Evolutionary conservation across 2,113 vertebrate species (phyloP), one percentile per base, ranked within the genome.

Genomic region (Corythoichthys intestinalis): DNA sequence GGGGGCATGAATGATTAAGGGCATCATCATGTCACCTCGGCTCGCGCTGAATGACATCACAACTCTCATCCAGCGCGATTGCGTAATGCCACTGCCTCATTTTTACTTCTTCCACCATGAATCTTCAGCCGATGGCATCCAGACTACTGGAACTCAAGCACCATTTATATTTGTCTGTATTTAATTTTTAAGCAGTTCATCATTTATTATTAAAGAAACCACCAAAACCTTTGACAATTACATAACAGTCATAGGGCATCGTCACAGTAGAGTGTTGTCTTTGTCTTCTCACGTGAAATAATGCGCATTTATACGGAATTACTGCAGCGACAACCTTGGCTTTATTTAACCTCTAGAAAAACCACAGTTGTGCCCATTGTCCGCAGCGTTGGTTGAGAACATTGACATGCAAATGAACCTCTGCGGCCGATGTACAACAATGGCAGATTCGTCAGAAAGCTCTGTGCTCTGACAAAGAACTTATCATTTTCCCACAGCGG

Each of bases 1-100:
- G 50, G 15, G 53, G 10, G 76, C 74, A 78, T 86, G 75, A 84
- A 88, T 87, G 87, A 89, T 90, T 86, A 79, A 87, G 74, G 67
- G 76, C 71, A 63, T 80, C 80, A 20, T 72, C 58, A 64, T 75
- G 78, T 76, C 53, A 37, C 81, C 64, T 65, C 37, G 34, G 20
- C 64, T 77, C 57, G n/a, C 6, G 17, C 60, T 48, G 64, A 28
- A 70, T 86, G 83, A 84, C 84, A 84, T 86, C 79, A 85, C 81
- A 57, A n/a, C 64, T 66, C 53, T 4, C 53, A 56, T 34, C 53
- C 53, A 39, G 4, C 75, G 12, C 5, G 64, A 69, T 81, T 78
- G 66, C 71, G 53, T 60, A 39, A 66, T 14, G 44, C 76, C 72
- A 13, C 46, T 67, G 47, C 65, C 53, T 66, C 78, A 12, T 85